A percentile compares a stretch with the other conserved stretches of the same genome.
Evolutionary conservation across 2,113 vertebrate genomes (phyloP).

Genomic region (Ailuropoda melanoleuca): DNA sequence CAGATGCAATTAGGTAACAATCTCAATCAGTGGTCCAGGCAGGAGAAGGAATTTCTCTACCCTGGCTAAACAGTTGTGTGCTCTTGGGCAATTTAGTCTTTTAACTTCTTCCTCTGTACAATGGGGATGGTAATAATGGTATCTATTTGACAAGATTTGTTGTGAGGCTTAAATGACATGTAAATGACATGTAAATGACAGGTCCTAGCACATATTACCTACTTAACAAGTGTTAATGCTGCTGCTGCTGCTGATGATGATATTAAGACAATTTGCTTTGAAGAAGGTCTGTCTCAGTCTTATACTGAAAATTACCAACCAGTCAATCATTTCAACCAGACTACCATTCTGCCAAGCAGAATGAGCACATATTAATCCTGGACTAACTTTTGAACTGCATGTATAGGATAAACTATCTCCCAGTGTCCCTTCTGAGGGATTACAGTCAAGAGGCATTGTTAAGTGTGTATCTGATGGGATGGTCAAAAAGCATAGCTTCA

Average conservation of each 20-base stretch:
- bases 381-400: not conserved
- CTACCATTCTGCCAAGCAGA: not conserved
- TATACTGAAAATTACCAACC: not conserved
- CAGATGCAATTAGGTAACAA: not conserved
- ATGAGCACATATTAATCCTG: not conserved
- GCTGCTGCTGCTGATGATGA: not conserved
- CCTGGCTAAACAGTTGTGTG: not conserved
- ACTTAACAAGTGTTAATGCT: not conserved
- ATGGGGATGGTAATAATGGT: not conserved
- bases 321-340: not conserved
- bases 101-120: not conserved
- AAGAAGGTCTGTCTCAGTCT: not conserved
- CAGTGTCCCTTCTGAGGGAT: not conserved
- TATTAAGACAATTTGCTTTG: not conserved
- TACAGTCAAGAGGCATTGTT: not conserved
- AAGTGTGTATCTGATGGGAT: not conserved
- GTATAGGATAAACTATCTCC: not conserved
- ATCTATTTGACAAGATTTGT: not conserved
- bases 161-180: not conserved
- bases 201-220: not conserved
- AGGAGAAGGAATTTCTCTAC: not conserved
- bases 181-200: not conserved
- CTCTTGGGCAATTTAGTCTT: not conserved
- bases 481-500: not conserved
- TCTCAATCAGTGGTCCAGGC: not conserved